Percentiles rank a stretch among this genome's conserved stretches.
These are phyloP conservation scores for Tanytarsus gracilentus DNA, from an alignment of 2,888 invertebrate species.

Conservation along the genomic window DNA sequence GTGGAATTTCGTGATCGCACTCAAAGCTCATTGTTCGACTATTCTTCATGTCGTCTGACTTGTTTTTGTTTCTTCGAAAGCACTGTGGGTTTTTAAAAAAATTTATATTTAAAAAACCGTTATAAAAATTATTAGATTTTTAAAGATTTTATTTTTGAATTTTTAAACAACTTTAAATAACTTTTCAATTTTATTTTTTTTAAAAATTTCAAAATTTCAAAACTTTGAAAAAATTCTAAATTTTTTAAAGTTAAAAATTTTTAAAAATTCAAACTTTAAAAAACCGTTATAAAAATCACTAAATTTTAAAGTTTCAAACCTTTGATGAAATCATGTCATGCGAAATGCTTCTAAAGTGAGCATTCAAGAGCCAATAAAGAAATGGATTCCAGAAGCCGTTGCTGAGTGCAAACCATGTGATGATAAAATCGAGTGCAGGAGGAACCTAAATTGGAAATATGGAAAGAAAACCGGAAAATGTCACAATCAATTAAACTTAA, in stretches of 20 bases:
- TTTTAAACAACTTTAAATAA: too few species aligned
- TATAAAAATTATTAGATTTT: too few species aligned
- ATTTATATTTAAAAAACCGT: too few species aligned
- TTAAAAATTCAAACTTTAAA: too few species aligned
- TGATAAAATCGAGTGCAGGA: constrained; percentile 70
- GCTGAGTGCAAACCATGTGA: constrained; percentile 78
- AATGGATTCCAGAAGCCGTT: constrained; percentile 89
- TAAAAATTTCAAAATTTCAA: too few species aligned
- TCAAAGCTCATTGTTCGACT: constrained; percentile 41
- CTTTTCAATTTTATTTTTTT: too few species aligned
- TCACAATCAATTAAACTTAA: background rate
- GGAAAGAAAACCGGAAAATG: background rate
- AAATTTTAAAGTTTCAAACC: too few species aligned
- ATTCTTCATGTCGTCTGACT: constrained; percentile 30
- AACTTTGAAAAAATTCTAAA: too few species aligned
- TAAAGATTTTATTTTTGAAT: too few species aligned
- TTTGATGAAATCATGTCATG: constrained; percentile 65
- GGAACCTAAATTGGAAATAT: constrained; percentile 51
- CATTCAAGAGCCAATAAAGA: constrained; percentile 78
- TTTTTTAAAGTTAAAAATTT: too few species aligned
- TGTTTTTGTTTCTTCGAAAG: background rate
- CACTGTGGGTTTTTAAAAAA: constrained; percentile 11
- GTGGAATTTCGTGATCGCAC: constrained; percentile 40
- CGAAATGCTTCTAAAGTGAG: constrained; percentile 73
- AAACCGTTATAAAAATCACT: too few species aligned